phyloP scores from a whole-genome alignment of 2,797 vertebrate genomes.

The Accipiter fasciatus region DNA sequence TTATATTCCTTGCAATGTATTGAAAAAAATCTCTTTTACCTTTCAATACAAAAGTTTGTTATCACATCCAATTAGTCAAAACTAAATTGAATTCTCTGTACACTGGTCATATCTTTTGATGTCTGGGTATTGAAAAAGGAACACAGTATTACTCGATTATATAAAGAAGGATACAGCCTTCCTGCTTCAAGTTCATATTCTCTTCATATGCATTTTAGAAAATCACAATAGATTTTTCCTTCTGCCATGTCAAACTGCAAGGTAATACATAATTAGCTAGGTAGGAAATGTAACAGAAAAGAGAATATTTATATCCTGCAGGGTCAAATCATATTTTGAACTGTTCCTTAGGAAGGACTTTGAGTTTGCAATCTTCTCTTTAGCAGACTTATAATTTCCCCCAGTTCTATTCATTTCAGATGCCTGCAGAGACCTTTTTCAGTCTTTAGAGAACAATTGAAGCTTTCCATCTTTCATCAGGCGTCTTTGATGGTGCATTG shows the following conservation, averaged over 20 bases:
- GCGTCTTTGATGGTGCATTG: not conserved
- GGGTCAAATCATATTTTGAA: constrained; percentile 16
- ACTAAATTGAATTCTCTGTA: constrained; percentile 7
- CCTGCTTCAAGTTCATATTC: not conserved
- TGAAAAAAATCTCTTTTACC: not conserved
- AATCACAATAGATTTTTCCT: not conserved
- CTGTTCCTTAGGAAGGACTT: not conserved
- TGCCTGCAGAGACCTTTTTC: constrained; percentile 20
- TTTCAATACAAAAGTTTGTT: constrained; percentile 11
- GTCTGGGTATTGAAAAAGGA: not conserved
- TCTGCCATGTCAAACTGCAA: not conserved
- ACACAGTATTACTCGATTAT: not conserved
- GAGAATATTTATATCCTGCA: constrained; percentile 22
- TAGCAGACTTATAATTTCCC: not conserved
- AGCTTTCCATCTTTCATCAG: constrained; percentile 4
- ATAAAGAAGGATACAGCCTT: not conserved
- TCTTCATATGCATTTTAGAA: not conserved
- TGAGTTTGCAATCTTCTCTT: not conserved
- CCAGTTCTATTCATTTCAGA: constrained; percentile 24
- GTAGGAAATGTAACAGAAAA: constrained; percentile 8
- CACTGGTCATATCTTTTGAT: not conserved
- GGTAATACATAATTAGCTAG: constrained; percentile 20
- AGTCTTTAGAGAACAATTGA: constrained; percentile 30
- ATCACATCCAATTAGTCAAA: constrained; percentile 24
- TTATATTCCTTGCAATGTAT: not conserved